A percentile compares a stretch with the other conserved stretches of the same genome.
These are phyloP conservation scores for Aphidoletes aphidimyza DNA, from an alignment of 2,888 invertebrate genomes.

Conservation along the genomic window DNA sequence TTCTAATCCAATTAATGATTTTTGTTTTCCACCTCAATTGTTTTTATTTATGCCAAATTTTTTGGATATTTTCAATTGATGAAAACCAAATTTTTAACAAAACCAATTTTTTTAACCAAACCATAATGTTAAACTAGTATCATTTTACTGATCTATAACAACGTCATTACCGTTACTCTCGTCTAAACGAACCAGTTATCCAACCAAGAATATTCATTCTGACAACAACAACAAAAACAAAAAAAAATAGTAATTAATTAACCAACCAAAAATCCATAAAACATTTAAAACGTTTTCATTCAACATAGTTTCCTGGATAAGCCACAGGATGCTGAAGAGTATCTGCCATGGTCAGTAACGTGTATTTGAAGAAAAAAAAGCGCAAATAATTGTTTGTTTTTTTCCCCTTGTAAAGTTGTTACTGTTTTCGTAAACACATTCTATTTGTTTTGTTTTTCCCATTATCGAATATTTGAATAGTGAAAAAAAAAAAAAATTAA, in stretches of 20 bases:
- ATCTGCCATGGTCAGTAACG: constrained; percentile 83
- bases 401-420: constrained; percentile 8
- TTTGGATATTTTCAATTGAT: no score
- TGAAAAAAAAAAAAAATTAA: no score
- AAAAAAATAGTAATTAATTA: constrained; percentile 21
- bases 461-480: no score
- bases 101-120: no score
- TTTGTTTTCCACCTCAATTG: no score
- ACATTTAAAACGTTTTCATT: constrained; percentile 32
- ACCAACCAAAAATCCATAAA: background rate
- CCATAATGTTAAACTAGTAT: background rate
- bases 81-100: no score
- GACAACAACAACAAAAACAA: background rate
- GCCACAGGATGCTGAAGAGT: constrained; percentile 78
- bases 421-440: background rate
- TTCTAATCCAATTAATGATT: no score
- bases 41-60: no score
- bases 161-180: background rate
- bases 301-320: constrained; percentile 81
- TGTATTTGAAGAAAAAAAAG: no score
- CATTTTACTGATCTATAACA: no score
- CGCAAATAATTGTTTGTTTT: background rate
- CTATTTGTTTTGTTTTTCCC: no score
- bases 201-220: background rate
- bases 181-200: background rate